A percentile compares a stretch with the other conserved stretches of the same genome.
phyloP scores from a whole-genome alignment of 2,113 vertebrate species.

The Rhadina sibilatrix region DNA sequence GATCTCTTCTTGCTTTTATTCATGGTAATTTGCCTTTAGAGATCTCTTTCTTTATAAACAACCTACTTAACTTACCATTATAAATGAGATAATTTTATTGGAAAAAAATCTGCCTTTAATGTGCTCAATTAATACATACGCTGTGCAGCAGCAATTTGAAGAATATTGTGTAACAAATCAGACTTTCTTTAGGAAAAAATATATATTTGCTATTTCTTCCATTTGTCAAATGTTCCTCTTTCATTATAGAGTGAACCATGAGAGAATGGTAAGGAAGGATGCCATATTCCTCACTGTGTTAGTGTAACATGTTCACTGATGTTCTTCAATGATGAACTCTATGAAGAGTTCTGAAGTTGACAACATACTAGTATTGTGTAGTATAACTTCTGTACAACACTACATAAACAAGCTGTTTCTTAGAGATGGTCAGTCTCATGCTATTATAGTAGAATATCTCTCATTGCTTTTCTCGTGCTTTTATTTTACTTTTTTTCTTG shows the following conservation, averaged over 20 bases:
- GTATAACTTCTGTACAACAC: background rate
- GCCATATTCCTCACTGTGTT: background rate
- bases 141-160: background rate
- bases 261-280: background rate
- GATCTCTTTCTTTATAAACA: background rate
- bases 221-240: background rate
- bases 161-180: background rate
- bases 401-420: background rate
- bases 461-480: background rate
- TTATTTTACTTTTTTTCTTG: background rate
- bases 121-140: background rate
- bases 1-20: slow-evolving; percentile 21
- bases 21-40: background rate
- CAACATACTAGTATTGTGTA: background rate
- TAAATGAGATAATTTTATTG: background rate
- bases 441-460: background rate
- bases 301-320: background rate
- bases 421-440: background rate
- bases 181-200: background rate
- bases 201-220: background rate
- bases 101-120: background rate
- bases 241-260: background rate
- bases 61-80: background rate
- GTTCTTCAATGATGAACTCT: background rate
- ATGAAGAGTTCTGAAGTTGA: background rate